Evolutionary conservation across 1,140 invertebrate species (phyloP).

Genomic region (Drosophila takahashii): DNA sequence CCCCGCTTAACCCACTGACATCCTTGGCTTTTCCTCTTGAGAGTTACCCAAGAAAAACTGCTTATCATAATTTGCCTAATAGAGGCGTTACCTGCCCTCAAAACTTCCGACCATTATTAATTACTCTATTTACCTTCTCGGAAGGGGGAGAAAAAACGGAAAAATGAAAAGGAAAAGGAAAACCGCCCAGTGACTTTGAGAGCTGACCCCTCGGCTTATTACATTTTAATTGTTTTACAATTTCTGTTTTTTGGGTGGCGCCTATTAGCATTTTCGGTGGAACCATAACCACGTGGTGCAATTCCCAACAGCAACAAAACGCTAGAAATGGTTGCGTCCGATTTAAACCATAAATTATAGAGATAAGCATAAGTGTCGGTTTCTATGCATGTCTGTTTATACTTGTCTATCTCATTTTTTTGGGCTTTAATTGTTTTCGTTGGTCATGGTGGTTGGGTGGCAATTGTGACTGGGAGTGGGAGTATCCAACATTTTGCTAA

Average conservation of each 20-base stretch:
- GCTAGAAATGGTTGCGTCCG: constrained; percentile 60
- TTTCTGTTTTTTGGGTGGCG: constrained; percentile 56
- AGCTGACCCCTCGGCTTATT: constrained; percentile 61
- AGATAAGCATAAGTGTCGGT: constrained; percentile 71
- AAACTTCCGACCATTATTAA: constrained; percentile 64
- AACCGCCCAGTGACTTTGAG: constrained; percentile 52
- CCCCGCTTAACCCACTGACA: constrained; percentile 31
- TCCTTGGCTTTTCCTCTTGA: constrained; percentile 50
- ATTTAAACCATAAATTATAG: constrained; percentile 81
- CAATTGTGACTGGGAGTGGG: background rate
- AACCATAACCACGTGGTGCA: constrained; percentile 77
- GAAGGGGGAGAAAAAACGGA: constrained; percentile 2
- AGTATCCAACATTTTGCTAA: constrained; percentile 33
- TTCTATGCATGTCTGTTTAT: constrained; percentile 39
- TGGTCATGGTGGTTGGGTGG: constrained; percentile 30
- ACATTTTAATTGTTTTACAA: constrained; percentile 84
- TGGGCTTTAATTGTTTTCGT: constrained; percentile 57
- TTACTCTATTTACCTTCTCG: constrained; percentile 65
- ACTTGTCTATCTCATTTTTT: constrained; percentile 39
- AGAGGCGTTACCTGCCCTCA: constrained; percentile 64
- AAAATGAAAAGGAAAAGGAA: constrained; percentile 20
- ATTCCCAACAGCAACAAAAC: constrained; percentile 60
- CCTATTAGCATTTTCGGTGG: constrained; percentile 68
- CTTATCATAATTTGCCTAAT: constrained; percentile 75
- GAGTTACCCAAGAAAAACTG: constrained; percentile 61